Conservation (phyloP, 1,140 invertebrate genomes). For the Steinernema khuongi region DNA sequence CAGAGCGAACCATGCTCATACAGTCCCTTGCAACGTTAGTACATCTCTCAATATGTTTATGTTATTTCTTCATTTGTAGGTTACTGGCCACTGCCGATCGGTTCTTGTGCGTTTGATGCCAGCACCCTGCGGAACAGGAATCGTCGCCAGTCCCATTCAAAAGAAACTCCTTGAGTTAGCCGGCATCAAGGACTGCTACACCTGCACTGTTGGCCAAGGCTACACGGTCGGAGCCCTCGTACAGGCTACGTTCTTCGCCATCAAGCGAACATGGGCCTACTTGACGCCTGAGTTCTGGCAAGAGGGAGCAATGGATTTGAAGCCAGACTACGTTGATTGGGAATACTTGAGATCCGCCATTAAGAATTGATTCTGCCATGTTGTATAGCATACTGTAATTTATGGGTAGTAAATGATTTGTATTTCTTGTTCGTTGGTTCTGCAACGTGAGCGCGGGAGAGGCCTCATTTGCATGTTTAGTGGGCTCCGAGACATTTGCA, state of each 20-base stretch:
- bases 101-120: conserved; percentile 93
- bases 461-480: too few relatives aligned
- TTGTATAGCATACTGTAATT: too few relatives aligned
- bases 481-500: too few relatives aligned
- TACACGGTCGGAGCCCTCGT: conserved; percentile 98
- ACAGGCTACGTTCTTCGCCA: conserved; percentile 96
- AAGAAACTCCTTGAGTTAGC: conserved; percentile 92
- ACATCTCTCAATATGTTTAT: conserved; percentile 25
- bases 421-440: too few relatives aligned
- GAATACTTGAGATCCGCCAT: too few relatives aligned
- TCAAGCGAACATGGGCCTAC: conserved; percentile 95
- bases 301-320: too few relatives aligned
- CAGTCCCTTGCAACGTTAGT: conserved; percentile 91
- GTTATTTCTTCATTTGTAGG: conserved; percentile 64
- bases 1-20: conserved; percentile 98
- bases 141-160: conserved; percentile 96
- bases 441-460: too few relatives aligned
- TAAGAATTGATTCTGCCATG: too few relatives aligned
- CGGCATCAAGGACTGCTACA: conserved; percentile 99
- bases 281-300: conserved; percentile 94
- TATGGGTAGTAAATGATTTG: too few relatives aligned
- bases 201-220: conserved; percentile 82
- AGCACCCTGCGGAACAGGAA: conserved; percentile 96
- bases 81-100: conserved; percentile 97
- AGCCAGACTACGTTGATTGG: too few relatives aligned